Evolutionary conservation across 2,113 vertebrate species (phyloP).

Genomic region (Clarias batrachus): DNA sequence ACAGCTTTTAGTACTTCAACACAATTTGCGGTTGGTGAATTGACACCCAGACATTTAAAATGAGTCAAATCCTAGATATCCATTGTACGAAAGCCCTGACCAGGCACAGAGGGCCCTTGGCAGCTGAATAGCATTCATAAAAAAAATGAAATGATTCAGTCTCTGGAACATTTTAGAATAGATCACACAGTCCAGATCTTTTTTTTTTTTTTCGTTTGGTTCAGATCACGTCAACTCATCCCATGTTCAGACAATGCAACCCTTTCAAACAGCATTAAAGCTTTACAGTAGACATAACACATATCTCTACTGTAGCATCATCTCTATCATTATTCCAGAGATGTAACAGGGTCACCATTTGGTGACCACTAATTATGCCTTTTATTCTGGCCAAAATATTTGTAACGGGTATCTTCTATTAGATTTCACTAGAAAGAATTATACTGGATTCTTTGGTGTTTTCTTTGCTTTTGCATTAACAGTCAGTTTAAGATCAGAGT

Average conservation of each 20-base stretch:
- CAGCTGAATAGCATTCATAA: constrained; percentile 29
- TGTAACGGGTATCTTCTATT: neutral
- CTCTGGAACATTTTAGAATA: constrained; percentile 1
- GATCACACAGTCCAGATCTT: neutral
- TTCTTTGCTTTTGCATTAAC: neutral
- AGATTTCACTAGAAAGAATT: neutral
- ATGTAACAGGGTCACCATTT: neutral
- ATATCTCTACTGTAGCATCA: neutral
- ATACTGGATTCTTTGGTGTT: neutral
- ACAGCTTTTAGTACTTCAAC: neutral
- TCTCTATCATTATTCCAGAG: neutral
- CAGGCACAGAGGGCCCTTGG: neutral
- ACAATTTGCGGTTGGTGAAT: neutral
- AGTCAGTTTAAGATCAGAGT: neutral
- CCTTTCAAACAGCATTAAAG: neutral
- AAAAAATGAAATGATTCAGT: constrained; percentile 17
- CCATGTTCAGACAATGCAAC: neutral
- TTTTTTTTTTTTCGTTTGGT: constrained; percentile 4
- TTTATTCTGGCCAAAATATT: neutral
- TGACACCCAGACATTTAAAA: neutral
- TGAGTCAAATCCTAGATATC: constrained; percentile 5
- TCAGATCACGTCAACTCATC: neutral
- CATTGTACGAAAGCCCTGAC: constrained; percentile 17
- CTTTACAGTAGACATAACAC: neutral
- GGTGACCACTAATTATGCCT: neutral